Conservation (phyloP, 2,797 vertebrate species). For the Enteromius anoplus region DNA sequence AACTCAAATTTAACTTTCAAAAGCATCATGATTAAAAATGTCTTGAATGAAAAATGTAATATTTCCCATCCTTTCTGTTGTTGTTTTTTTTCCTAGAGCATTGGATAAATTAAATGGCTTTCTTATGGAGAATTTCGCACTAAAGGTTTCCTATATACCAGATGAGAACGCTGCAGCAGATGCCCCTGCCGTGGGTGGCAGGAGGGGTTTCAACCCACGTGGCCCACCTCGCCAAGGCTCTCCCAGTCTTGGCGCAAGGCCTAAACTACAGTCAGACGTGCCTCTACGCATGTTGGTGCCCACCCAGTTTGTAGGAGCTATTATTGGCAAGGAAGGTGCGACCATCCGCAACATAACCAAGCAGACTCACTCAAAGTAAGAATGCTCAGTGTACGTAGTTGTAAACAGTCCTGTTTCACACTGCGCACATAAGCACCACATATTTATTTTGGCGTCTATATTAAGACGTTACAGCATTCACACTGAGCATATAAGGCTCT, state of each 20-base stretch:
- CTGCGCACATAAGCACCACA: background rate
- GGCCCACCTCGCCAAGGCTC: slow-evolving; percentile 89
- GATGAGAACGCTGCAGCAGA: slow-evolving; percentile 88
- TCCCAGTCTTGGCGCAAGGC: slow-evolving; percentile 83
- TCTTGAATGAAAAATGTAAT: background rate
- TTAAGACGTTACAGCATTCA: background rate
- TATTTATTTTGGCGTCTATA: background rate
- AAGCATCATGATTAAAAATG: background rate
- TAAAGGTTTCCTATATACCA: slow-evolving; percentile 97
- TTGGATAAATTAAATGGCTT: slow-evolving; percentile 96
- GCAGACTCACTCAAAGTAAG: slow-evolving; percentile 98
- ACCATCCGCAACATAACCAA: slow-evolving; percentile 99
- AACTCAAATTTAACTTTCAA: background rate
- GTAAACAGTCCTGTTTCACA: background rate
- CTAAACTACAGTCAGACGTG: slow-evolving; percentile 91
- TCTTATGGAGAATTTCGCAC: slow-evolving; percentile 92
- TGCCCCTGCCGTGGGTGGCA: slow-evolving; percentile 75
- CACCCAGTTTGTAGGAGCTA: slow-evolving; percentile 97
- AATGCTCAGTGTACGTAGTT: background rate
- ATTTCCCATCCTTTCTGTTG: background rate
- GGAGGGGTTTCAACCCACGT: slow-evolving; percentile 86
- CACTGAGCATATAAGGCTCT: background rate
- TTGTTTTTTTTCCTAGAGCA: slow-evolving; percentile 76
- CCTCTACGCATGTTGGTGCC: slow-evolving; percentile 94
- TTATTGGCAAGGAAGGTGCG: slow-evolving; percentile 97